A percentile compares a stretch with the other conserved stretches of the same genome.
phyloP scores from a whole-genome alignment of 2,888 invertebrate genomes.

The Archaeoteleia sp. region DNA sequence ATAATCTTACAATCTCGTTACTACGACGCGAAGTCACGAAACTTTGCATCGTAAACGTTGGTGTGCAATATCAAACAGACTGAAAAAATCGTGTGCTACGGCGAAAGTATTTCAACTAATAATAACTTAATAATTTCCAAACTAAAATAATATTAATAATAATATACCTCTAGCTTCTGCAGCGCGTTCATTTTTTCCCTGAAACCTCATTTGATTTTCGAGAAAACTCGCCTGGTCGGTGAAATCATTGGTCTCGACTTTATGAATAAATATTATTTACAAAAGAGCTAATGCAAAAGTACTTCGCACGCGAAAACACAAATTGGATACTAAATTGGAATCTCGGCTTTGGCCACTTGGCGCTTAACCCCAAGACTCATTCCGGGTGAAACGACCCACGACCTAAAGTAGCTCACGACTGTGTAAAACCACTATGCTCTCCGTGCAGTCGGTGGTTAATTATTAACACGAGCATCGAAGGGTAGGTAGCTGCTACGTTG shows the following conservation, averaged over 20 bases:
- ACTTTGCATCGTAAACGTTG: too few relatives aligned
- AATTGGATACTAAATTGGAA: constrained; percentile 22
- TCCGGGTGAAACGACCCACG: constrained; percentile 59
- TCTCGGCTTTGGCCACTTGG: constrained; percentile 23
- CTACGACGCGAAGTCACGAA: too few relatives aligned
- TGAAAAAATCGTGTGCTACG: too few relatives aligned
- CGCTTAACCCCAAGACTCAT: constrained; percentile 47
- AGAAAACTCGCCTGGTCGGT: too few relatives aligned
- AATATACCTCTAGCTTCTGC: too few relatives aligned
- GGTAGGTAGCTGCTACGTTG: constrained; percentile 50
- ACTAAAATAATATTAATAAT: too few relatives aligned
- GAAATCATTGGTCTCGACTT: background rate
- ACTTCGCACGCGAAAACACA: constrained; percentile 1
- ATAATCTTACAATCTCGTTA: too few relatives aligned
- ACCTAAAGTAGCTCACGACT: constrained; percentile 52
- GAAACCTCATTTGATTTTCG: background rate
- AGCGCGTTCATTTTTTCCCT: too few relatives aligned
- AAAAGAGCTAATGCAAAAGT: background rate
- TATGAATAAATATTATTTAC: background rate
- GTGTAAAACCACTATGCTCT: constrained; percentile 35
- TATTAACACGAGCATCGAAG: constrained; percentile 64
- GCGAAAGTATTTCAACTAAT: too few relatives aligned
- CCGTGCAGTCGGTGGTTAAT: constrained; percentile 63
- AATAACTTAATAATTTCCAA: too few relatives aligned
- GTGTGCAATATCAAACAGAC: too few relatives aligned